Percentiles rank a stretch among this genome's conserved stretches.
These are phyloP conservation scores for Gymnoscopelus braueri DNA, from an alignment of 2,797 vertebrate genomes.

Conservation along the genomic window DNA sequence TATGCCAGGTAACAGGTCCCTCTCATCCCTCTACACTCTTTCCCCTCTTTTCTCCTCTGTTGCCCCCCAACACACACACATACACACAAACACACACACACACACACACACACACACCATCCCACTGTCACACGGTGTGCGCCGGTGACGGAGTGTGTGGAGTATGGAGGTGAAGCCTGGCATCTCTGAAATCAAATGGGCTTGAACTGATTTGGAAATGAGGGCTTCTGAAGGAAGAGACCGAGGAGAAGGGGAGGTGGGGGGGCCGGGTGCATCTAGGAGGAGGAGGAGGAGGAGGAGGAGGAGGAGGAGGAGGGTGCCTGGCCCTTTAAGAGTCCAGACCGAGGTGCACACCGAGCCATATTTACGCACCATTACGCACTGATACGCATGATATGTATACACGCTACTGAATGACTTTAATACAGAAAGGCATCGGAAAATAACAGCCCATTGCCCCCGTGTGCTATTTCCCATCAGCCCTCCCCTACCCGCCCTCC, in stretches of 20 bases:
- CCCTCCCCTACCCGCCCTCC: background rate
- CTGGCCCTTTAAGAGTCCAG: slow-evolving; percentile 70
- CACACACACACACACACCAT: slow-evolving; percentile 18
- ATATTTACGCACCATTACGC: slow-evolving; percentile 59
- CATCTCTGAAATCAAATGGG: slow-evolving; percentile 61
- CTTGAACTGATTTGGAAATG: slow-evolving; percentile 70
- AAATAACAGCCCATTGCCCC: slow-evolving; percentile 30
- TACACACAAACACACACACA: too few relatives aligned
- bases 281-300: background rate
- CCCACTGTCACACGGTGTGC: slow-evolving; percentile 56
- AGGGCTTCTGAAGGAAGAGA: slow-evolving; percentile 4
- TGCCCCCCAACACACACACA: too few relatives aligned
- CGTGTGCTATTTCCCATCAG: slow-evolving; percentile 13
- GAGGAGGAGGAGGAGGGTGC: background rate
- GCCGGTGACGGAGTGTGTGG: slow-evolving; percentile 59
- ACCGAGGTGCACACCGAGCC: slow-evolving; percentile 45
- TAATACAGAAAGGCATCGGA: slow-evolving; percentile 1
- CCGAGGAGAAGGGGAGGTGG: background rate
- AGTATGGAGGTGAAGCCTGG: slow-evolving; percentile 50
- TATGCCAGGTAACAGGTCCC: slow-evolving; percentile 70
- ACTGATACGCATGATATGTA: slow-evolving; percentile 45
- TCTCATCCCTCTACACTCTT: slow-evolving; percentile 45
- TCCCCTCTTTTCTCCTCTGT: slow-evolving; percentile 40
- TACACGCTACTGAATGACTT: slow-evolving; percentile 43
- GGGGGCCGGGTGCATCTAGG: slow-evolving; percentile 7